Conservation (phyloP, 2,888 invertebrate genomes). For the Lagria hirta region DNA sequence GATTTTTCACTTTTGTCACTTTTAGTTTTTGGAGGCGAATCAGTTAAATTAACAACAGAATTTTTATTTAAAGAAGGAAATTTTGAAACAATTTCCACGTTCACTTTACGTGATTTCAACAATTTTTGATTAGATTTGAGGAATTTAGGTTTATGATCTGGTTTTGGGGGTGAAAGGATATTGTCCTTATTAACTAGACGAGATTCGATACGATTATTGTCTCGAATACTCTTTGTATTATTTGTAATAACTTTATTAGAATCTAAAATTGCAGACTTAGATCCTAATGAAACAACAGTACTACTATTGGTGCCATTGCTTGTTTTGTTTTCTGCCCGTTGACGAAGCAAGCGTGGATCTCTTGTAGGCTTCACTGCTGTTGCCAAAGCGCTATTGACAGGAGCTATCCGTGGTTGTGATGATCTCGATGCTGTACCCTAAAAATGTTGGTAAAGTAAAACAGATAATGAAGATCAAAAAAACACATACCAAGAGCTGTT, state of each 20-base stretch:
- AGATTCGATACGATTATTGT: slow-evolving; percentile 51
- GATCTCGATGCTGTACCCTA: slow-evolving; percentile 26
- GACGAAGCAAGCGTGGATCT: slow-evolving; percentile 50
- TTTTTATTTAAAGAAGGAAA: slow-evolving; percentile 33
- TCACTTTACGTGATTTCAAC: slow-evolving; percentile 25
- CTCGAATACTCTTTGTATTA: slow-evolving; percentile 52
- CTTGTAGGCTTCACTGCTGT: slow-evolving; percentile 45
- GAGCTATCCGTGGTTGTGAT: slow-evolving; percentile 57
- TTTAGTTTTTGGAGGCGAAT: slow-evolving; percentile 51
- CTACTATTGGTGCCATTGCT: slow-evolving; percentile 29
- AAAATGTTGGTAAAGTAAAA: slow-evolving; percentile 19
- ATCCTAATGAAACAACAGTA: slow-evolving; percentile 45
- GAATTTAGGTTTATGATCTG: slow-evolving; percentile 39
- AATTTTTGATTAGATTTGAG: slow-evolving; percentile 37
- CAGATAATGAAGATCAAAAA: not conserved
- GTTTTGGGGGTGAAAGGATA: slow-evolving; percentile 38
- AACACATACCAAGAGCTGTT: slow-evolving; percentile 10
- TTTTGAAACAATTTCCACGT: slow-evolving; percentile 30
- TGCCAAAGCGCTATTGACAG: slow-evolving; percentile 53
- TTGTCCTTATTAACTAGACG: slow-evolving; percentile 51
- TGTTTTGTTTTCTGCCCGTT: slow-evolving; percentile 35
- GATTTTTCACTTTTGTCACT: slow-evolving; percentile 40
- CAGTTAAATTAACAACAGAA: slow-evolving; percentile 32
- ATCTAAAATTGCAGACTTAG: slow-evolving; percentile 46
- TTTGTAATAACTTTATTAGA: slow-evolving; percentile 51